Percentiles rank a stretch among this genome's conserved stretches.
These are phyloP conservation scores for Lymantria monacha DNA, from an alignment of 2,888 invertebrate genomes.

Conservation along the genomic window DNA sequence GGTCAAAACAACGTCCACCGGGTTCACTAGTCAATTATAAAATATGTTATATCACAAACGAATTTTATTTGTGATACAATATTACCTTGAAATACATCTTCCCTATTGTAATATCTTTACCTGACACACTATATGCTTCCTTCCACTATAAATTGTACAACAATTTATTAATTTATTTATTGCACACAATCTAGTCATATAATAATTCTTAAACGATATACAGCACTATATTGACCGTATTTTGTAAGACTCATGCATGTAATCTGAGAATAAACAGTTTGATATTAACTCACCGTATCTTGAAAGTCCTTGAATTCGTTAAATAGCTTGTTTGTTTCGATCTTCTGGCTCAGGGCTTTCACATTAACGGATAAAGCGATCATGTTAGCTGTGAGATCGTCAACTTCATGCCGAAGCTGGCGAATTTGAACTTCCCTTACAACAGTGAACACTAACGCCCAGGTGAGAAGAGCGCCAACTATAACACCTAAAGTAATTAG, in stretches of 20 bases:
- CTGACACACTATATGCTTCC: conserved; percentile 20
- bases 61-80: conserved; percentile 9
- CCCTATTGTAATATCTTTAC: conserved; percentile 30
- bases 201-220: too few species aligned
- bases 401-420: conserved; percentile 59
- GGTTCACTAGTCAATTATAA: not conserved
- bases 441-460: conserved; percentile 61
- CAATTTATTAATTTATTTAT: conserved; percentile 7
- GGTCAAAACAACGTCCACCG: too few species aligned
- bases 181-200: too few species aligned
- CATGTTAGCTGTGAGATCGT: conserved; percentile 64
- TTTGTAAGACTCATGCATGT: conserved; percentile 16
- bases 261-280: conserved; percentile 1
- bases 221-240: not conserved
- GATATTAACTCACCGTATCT: conserved; percentile 64
- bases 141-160: conserved; percentile 10
- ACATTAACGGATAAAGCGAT: conserved; percentile 62
- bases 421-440: conserved; percentile 63
- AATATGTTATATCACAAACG: conserved; percentile 1
- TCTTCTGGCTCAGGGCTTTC: conserved; percentile 61
- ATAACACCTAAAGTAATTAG: conserved; percentile 43
- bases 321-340: conserved; percentile 59
- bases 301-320: conserved; percentile 65
- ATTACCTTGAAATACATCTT: conserved; percentile 11
- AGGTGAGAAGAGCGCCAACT: conserved; percentile 49